phyloP scores from a whole-genome alignment of 2,888 invertebrate species.

The Meiosimyza platycephala region DNA sequence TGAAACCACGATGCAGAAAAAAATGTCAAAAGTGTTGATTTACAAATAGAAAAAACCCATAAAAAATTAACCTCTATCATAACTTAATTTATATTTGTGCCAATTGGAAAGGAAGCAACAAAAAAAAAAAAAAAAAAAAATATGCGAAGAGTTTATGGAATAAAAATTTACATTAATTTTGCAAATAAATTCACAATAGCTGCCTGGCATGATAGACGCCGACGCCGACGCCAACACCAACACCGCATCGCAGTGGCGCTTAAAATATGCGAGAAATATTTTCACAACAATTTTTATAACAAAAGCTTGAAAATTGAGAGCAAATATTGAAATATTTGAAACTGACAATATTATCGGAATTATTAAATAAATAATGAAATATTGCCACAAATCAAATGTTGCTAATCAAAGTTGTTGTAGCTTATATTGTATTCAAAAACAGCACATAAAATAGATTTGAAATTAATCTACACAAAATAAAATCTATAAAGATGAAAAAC shows the following conservation, averaged over 20 bases:
- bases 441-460: no score
- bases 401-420: no score
- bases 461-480: slow-evolving; percentile 5
- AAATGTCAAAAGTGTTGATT: no score
- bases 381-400: no score
- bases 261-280: neutral
- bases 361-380: no score
- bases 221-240: no score
- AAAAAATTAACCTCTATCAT: slow-evolving; percentile 10
- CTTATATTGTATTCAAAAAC: no score
- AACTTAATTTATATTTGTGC: neutral
- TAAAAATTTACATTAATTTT: slow-evolving; percentile 1
- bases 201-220: neutral
- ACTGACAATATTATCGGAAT: no score
- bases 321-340: no score
- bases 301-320: neutral
- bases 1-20: neutral
- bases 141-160: neutral
- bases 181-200: neutral
- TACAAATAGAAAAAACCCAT: neutral
- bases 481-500: neutral
- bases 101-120: neutral
- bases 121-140: neutral
- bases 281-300: neutral
- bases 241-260: neutral